Conservation (phyloP, 2,888 invertebrate genomes). For the Dexiosoma caninum region DNA sequence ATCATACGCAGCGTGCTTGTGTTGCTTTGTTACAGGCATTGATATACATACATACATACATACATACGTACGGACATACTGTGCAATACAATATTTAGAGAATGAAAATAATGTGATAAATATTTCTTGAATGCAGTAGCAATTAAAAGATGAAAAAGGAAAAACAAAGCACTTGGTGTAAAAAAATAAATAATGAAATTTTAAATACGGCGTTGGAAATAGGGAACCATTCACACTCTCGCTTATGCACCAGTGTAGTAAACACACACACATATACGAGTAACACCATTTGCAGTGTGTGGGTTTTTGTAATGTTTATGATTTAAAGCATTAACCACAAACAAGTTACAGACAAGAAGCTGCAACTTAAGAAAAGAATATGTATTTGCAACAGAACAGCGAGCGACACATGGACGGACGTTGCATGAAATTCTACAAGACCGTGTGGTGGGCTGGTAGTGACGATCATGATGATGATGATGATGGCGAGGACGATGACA, state of each 20-base stretch:
- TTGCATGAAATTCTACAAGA: slow-evolving; percentile 13
- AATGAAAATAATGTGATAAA: neutral
- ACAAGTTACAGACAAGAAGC: slow-evolving; percentile 22
- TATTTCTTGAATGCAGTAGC: slow-evolving; percentile 4
- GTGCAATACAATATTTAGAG: neutral
- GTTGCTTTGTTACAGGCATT: neutral
- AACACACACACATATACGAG: slow-evolving; percentile 25
- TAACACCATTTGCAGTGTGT: neutral
- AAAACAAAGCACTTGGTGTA: slow-evolving; percentile 17
- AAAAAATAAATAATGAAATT: neutral
- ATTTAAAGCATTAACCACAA: slow-evolving; percentile 39
- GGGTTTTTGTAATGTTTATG: slow-evolving; percentile 29
- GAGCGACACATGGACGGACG: neutral
- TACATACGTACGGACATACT: no score
- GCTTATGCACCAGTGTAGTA: neutral
- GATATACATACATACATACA: no score
- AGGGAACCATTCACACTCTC: neutral
- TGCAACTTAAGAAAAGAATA: slow-evolving; percentile 27
- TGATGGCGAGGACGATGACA: neutral
- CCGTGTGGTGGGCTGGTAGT: slow-evolving; percentile 19
- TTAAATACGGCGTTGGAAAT: neutral
- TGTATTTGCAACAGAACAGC: slow-evolving; percentile 5
- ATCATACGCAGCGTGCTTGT: neutral
- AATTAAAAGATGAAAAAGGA: slow-evolving; percentile 22
- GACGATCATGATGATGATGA: neutral